A percentile compares a stretch with the other conserved stretches of the same genome.
Conservation (phyloP, 2,797 vertebrate genomes). For the Tokudaia muenninki region DNA sequence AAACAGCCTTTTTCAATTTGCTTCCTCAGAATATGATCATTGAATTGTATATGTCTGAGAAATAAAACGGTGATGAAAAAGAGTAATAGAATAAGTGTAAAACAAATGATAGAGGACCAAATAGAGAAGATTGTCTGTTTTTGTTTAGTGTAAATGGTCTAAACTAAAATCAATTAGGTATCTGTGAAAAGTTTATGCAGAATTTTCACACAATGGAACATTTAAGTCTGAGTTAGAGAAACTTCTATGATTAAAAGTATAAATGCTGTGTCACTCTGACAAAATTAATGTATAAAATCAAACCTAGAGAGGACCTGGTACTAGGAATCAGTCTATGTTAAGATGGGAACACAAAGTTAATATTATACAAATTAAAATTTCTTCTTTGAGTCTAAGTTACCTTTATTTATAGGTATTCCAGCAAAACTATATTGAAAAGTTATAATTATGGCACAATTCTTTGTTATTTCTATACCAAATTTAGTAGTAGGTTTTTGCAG, state of each 20-base stretch:
- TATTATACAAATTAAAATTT: neutral
- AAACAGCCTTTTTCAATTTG: neutral
- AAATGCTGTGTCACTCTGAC: neutral
- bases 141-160: neutral
- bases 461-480: neutral
- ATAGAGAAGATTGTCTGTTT: neutral
- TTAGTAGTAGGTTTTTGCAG: too few relatives aligned
- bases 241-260: neutral
- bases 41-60: neutral
- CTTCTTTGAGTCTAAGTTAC: neutral
- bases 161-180: neutral
- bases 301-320: neutral
- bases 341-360: neutral
- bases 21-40: neutral
- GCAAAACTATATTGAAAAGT: neutral
- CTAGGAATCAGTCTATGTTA: neutral
- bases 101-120: neutral
- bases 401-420: neutral
- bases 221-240: neutral
- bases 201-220: neutral
- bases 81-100: neutral
- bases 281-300: neutral
- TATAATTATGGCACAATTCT: neutral
- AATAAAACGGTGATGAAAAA: neutral
- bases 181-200: neutral